A percentile compares a stretch with the other conserved stretches of the same genome.
Conservation (phyloP, 2,797 vertebrate genomes). For the Intellagama lesueurii region DNA sequence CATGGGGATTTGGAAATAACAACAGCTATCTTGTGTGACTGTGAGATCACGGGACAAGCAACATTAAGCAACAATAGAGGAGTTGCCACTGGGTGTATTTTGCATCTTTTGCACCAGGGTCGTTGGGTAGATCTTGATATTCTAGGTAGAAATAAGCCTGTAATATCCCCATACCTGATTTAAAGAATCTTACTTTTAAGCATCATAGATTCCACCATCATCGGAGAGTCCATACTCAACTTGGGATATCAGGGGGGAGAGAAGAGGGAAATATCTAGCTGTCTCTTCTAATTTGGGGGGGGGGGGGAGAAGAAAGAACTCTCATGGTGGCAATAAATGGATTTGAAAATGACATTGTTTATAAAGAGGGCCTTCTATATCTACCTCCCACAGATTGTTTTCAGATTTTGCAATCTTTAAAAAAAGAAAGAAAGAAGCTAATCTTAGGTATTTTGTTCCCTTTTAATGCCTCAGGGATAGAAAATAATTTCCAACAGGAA, state of each 20-base stretch:
- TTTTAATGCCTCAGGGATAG: constrained; percentile 70
- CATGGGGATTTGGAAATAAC: too few species aligned
- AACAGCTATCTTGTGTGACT: too few species aligned
- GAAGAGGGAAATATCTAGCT: too few species aligned
- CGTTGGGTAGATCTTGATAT: not conserved
- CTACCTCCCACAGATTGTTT: constrained; percentile 63
- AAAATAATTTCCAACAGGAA: constrained; percentile 80
- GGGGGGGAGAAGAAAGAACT: constrained; percentile 12
- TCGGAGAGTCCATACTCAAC: not conserved
- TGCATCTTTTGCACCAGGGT: not conserved
- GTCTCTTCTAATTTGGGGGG: not conserved
- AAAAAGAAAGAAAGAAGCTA: constrained; percentile 52
- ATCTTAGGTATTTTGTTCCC: constrained; percentile 69
- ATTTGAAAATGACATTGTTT: constrained; percentile 17
- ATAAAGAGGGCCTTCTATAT: constrained; percentile 45
- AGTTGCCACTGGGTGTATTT: too few species aligned
- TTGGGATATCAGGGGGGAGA: not conserved
- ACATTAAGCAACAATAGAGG: too few species aligned
- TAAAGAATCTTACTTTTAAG: not conserved
- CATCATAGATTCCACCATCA: not conserved
- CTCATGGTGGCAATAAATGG: constrained; percentile 11
- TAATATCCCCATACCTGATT: not conserved
- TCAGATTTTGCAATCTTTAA: constrained; percentile 33
- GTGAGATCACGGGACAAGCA: too few species aligned
- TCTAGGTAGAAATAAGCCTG: not conserved